phyloP scores from a whole-genome alignment of 2,888 invertebrate species.

The Caenorhabditis uteleia region DNA sequence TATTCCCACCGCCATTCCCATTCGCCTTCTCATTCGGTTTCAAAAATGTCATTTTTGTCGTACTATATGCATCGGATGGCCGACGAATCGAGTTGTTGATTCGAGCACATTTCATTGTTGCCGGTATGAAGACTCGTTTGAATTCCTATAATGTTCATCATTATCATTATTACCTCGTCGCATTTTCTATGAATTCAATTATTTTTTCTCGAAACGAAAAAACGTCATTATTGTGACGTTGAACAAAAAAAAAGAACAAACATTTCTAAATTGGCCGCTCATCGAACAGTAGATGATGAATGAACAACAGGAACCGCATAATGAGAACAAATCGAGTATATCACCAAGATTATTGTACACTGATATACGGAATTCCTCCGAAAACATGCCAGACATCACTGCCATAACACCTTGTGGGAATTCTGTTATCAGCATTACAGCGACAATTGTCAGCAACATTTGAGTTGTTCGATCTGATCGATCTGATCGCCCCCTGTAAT shows the following conservation, averaged over 20 bases:
- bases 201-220: background rate
- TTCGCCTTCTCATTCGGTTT: constrained; percentile 20
- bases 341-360: constrained; percentile 72
- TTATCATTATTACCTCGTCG: background rate
- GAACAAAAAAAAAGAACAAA: constrained; percentile 27
- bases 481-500: constrained; percentile 45
- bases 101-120: constrained; percentile 37
- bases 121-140: constrained; percentile 65
- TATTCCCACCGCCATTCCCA: constrained; percentile 13
- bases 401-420: constrained; percentile 73
- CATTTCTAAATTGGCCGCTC: constrained; percentile 72
- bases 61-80: constrained; percentile 50
- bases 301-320: constrained; percentile 72
- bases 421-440: constrained; percentile 72
- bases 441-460: constrained; percentile 72
- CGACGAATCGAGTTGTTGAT: constrained; percentile 38
- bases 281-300: constrained; percentile 74
- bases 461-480: constrained; percentile 71
- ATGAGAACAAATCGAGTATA: constrained; percentile 71
- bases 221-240: background rate
- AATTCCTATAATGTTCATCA: constrained; percentile 57
- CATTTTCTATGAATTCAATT: no score
- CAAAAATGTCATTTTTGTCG: constrained; percentile 48
- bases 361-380: constrained; percentile 68
- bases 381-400: constrained; percentile 67